These are phyloP conservation scores for Steatornis caripensis DNA, from an alignment of 2,113 vertebrate species.

Conservation along the genomic window DNA sequence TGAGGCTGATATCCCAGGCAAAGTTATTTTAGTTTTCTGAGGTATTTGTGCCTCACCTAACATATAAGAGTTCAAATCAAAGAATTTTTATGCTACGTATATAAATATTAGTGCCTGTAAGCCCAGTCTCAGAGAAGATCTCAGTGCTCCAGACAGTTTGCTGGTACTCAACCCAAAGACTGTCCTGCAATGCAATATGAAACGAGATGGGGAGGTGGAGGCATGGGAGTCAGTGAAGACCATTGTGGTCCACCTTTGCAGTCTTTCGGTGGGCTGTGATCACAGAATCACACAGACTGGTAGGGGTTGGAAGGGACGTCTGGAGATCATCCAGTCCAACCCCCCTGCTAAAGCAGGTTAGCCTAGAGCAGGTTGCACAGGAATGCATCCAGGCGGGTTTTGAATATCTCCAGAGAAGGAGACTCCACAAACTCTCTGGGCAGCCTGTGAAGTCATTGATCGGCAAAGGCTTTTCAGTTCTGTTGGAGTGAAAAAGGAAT, in stretches of 20 bases:
- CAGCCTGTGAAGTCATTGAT: too few relatives aligned
- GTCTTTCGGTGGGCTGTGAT: background rate
- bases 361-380: too few relatives aligned
- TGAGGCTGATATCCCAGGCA: background rate
- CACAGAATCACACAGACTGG: too few relatives aligned
- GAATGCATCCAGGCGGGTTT: too few relatives aligned
- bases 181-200: fast-evolving
- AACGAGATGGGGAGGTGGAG: background rate
- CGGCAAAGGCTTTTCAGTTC: background rate
- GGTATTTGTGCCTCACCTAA: background rate
- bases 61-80: background rate
- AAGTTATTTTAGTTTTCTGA: background rate
- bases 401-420: too few relatives aligned
- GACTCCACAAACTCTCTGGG: too few relatives aligned
- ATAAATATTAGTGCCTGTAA: background rate
- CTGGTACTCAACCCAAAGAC: background rate
- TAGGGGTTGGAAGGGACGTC: too few relatives aligned
- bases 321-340: too few relatives aligned
- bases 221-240: background rate
- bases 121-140: background rate
- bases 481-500: background rate
- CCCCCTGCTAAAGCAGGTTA: too few relatives aligned
- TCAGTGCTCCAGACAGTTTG: background rate
- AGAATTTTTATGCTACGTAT: background rate
- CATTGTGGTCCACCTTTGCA: background rate